Evolutionary conservation across 2,888 invertebrate genomes (phyloP).

Genomic region (Escarpia spicata): DNA sequence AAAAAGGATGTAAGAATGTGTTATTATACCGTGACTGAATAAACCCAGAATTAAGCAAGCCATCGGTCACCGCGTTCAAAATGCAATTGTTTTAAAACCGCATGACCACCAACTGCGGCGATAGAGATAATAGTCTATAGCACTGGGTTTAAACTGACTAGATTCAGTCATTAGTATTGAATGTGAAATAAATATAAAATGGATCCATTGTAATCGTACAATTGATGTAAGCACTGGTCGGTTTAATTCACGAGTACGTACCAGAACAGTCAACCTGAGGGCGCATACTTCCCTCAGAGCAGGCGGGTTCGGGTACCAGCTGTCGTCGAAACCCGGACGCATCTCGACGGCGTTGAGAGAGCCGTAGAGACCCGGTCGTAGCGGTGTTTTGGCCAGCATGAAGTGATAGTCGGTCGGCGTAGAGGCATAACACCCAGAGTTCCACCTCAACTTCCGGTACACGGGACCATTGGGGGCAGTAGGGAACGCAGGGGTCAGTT

Average conservation of each 20-base stretch:
- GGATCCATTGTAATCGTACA: too few species aligned
- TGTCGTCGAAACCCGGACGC: not conserved
- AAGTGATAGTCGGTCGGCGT: not conserved
- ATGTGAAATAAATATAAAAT: too few species aligned
- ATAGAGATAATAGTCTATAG: too few species aligned
- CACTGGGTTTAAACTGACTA: too few species aligned
- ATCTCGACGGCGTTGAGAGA: conserved; percentile 3
- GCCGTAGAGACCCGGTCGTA: not conserved
- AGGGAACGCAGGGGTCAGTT: not conserved
- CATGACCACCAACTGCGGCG: too few species aligned
- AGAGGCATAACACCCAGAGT: not conserved
- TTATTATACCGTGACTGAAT: too few species aligned
- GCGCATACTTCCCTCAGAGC: not conserved
- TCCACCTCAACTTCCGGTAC: not conserved
- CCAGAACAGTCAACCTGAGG: not conserved
- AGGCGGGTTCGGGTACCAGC: not conserved
- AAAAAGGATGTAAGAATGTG: too few species aligned
- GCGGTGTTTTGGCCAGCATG: not conserved
- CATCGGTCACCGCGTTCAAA: too few species aligned
- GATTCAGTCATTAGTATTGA: too few species aligned
- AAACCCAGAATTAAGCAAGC: too few species aligned
- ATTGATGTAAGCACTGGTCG: not conserved
- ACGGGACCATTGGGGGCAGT: not conserved
- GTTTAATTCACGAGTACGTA: not conserved
- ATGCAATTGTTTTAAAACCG: too few species aligned